Base-by-base conservation (phyloP, 2,888 invertebrate species). In the Melinopterus prodromus region DNA sequence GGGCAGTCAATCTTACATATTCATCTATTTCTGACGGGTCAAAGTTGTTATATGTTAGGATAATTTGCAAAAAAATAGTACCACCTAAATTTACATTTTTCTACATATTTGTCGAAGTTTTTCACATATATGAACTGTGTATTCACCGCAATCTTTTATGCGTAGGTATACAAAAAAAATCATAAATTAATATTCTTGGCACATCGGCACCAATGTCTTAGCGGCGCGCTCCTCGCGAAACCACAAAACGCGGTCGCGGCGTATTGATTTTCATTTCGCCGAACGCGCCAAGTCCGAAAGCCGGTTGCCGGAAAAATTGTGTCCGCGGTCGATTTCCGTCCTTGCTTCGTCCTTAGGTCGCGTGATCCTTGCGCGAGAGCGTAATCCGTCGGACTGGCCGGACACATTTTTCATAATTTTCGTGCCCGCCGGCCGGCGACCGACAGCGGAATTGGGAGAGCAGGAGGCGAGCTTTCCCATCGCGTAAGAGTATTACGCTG, bases 381-480 rank as follows among this genome's bases (percentile, higher is more conserved):
- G 84, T 86, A 86, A 86, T 87, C 85, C 85, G 79, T 81, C 81
- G 82, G 83, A 85, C 53, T 53, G 53, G 85, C 84, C 85, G 84
- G 84, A 85, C 84, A 84, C 86, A 86, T 86, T 86, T 87, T 86
- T 87, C 85, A 86, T 86, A 86, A 86, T 86, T 87, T 85, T 82
- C 82, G 53, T 2, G 53, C 53, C 26, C 7, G 53, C 53, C 53
- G 5, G 53, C 53, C 2, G 1, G 2, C 26, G 26, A 26, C 26
- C 26, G 26, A 26, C 26, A 26, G 5, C 53, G 53, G 53, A 53
- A 53, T 53, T 53, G 53, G 53, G 53, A 53, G n/a, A n/a, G n/a
- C n/a, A n/a, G 12, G 3, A 53, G 53, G 9, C 53, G 53, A 53
- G 53, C 53, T 53, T 53, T 53, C 1, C 53, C 53, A 53, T 53